Evolutionary conservation across 2,888 invertebrate species (phyloP).

Genomic region (Epinotia demarniana): DNA sequence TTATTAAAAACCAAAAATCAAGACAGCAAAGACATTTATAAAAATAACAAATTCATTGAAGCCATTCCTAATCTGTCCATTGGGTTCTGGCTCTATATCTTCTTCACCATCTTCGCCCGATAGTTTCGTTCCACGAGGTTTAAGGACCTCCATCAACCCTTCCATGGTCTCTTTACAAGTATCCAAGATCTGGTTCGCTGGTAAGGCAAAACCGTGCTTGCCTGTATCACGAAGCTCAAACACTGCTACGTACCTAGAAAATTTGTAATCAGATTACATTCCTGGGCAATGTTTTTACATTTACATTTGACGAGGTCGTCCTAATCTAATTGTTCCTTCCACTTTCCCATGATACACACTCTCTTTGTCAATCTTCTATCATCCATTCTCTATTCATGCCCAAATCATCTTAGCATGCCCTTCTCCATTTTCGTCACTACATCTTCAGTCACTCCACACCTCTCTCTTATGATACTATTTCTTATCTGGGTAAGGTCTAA

Average conservation of each 20-base stretch:
- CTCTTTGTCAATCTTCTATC: no score
- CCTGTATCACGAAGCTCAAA: constrained; percentile 86
- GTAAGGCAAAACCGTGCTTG: constrained; percentile 87
- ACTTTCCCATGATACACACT: no score
- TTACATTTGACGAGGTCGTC: no score
- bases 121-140: constrained; percentile 48
- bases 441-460: no score
- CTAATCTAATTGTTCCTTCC: no score
- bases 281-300: no score
- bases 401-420: no score
- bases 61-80: constrained; percentile 8
- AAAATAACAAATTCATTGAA: constrained; percentile 41
- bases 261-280: not conserved
- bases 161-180: constrained; percentile 85
- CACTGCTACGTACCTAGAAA: constrained; percentile 65
- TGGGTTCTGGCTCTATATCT: no score
- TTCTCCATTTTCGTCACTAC: no score
- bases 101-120: not conserved
- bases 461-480: no score
- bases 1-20: constrained; percentile 12
- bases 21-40: not conserved
- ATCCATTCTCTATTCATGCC: no score
- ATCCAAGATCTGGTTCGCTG: constrained; percentile 86
- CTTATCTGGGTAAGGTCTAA: no score
- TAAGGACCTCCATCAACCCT: constrained; percentile 78